A percentile compares a stretch with the other conserved stretches of the same genome.
These are phyloP conservation scores for Actenoides lindsayi DNA, from an alignment of 2,113 vertebrate genomes.

Conservation along the genomic window DNA sequence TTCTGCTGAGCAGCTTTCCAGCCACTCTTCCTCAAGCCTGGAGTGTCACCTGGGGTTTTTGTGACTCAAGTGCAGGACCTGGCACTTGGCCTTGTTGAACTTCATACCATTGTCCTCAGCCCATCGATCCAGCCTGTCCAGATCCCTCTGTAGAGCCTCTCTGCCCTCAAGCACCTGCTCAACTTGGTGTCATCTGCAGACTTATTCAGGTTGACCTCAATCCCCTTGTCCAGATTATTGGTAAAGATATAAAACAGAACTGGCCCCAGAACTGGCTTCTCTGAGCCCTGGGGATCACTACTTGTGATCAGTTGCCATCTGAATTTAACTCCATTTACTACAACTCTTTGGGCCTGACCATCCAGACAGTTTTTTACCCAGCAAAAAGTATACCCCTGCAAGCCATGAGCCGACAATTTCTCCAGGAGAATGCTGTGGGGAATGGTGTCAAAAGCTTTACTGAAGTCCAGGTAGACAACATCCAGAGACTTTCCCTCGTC, in stretches of 20 bases:
- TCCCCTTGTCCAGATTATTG: not conserved
- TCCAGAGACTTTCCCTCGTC: not conserved
- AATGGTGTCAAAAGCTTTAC: not conserved
- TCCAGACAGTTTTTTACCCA: not conserved
- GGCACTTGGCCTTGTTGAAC: too few relatives aligned
- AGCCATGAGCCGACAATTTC: not conserved
- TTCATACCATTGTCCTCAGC: too few relatives aligned
- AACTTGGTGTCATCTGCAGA: not conserved
- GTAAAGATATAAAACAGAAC: not conserved
- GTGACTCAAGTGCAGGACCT: too few relatives aligned
- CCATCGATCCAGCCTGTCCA: not conserved
- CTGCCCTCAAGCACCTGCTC: not conserved
- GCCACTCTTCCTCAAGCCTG: too few relatives aligned
- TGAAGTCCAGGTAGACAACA: not conserved
- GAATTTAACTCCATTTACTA: not conserved
- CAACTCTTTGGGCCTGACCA: too few relatives aligned
- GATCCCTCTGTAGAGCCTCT: not conserved
- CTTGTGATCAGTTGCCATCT: not conserved
- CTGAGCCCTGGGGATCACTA: not conserved
- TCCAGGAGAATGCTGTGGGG: not conserved
- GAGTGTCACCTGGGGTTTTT: too few relatives aligned
- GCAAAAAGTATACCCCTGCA: not conserved
- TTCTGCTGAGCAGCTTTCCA: too few relatives aligned
- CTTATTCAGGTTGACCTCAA: not conserved
- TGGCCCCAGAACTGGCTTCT: not conserved